phyloP scores from a whole-genome alignment of 2,888 invertebrate genomes.

The Arctia plantaginis region DNA sequence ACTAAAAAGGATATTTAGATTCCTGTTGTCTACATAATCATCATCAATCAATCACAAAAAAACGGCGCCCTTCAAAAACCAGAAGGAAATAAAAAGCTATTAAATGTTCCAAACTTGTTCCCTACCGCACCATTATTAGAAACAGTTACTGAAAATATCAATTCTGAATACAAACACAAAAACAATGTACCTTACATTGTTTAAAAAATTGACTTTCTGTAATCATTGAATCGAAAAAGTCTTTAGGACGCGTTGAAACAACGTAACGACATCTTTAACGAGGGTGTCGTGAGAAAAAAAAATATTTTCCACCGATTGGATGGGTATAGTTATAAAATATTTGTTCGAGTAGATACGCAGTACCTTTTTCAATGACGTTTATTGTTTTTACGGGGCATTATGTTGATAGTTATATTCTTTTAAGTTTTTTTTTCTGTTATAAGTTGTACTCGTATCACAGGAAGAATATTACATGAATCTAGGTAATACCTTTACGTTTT shows the following conservation, averaged over 20 bases:
- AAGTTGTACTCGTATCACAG: not conserved
- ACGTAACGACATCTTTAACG: conserved; percentile 59
- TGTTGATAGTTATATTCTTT: conserved; percentile 22
- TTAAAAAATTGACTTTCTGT: conserved; percentile 57
- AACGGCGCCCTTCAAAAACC: not conserved
- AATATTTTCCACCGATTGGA: conserved; percentile 58
- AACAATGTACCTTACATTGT: conserved; percentile 43
- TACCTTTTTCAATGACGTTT: conserved; percentile 37
- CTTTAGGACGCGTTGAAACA: conserved; percentile 56
- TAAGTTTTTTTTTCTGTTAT: too few species aligned
- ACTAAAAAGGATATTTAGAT: not conserved
- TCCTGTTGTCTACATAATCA: not conserved
- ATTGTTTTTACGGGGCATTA: conserved; percentile 38
- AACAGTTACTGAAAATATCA: conserved; percentile 27
- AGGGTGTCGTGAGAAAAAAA: conserved; percentile 57
- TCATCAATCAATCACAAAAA: too few species aligned
- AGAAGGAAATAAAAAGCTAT: not conserved
- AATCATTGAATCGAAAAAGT: conserved; percentile 59
- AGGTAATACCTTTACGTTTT: too few species aligned
- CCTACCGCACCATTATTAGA: conserved; percentile 23
- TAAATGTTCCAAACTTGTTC: not conserved
- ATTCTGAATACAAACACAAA: conserved; percentile 26
- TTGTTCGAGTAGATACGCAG: conserved; percentile 52
- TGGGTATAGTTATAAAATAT: conserved; percentile 68
- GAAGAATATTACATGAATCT: not conserved